Percentiles rank a stretch among this genome's conserved stretches.
These are phyloP conservation scores for Mormyrus iriodes DNA, from an alignment of 2,113 vertebrate species.

Conservation along the genomic window DNA sequence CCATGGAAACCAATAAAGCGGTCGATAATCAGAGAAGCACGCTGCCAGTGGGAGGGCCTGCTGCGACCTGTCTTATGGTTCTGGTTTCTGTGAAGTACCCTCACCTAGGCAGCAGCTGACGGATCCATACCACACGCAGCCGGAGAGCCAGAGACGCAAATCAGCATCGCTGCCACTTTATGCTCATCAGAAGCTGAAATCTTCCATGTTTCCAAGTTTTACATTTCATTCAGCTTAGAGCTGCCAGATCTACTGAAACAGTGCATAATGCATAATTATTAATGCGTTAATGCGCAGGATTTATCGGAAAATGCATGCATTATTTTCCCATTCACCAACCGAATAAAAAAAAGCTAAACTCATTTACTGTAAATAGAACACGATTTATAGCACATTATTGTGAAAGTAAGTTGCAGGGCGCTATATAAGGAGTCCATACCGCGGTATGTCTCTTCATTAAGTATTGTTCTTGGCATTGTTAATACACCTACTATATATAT, in stretches of 20 bases:
- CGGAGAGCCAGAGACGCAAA: slow-evolving; percentile 25
- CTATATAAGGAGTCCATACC: no score
- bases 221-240: not conserved
- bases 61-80: not conserved
- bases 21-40: not conserved
- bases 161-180: not conserved
- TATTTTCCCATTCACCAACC: no score
- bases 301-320: no score
- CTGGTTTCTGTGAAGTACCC: slow-evolving; percentile 24
- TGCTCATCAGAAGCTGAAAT: not conserved
- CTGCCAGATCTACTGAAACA: not conserved
- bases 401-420: no score
- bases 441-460: no score
- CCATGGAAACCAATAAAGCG: not conserved
- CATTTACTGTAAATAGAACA: no score
- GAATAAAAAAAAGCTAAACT: no score
- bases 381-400: no score
- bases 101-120: slow-evolving; percentile 86
- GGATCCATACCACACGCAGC: slow-evolving; percentile 84
- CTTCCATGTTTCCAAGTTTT: not conserved
- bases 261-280: not conserved
- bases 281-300: no score
- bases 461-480: no score
- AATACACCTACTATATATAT: no score
- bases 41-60: no score